Evolutionary conservation across 2,797 vertebrate species (phyloP), one percentile per base, ranked within the genome.

Genomic region (Labroides dimidiatus): DNA sequence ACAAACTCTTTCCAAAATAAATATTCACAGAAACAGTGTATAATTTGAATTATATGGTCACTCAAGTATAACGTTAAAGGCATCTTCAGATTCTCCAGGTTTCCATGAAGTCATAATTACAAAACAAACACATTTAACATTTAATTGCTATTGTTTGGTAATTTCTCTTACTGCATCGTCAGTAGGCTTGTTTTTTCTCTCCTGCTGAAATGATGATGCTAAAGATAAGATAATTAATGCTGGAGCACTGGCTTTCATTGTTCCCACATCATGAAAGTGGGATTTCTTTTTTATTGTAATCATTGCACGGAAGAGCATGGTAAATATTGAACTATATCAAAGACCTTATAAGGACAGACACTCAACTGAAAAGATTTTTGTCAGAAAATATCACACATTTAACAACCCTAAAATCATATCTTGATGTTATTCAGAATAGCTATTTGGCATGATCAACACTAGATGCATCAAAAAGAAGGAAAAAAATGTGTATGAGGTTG

Each of bases 391-490:
- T 24, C 30, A 15, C 16, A 24, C 6, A 27, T 44, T 15, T 21
- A 2, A 7, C 37, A 53, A 49, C n/a, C 14, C n/a, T 3, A 39
- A 14, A 14, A 4, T 42, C 3, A 11, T 59, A 42, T 59, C 13
- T 19, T 21, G 20, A 23, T 12, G 36, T 52, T 39, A n/a, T 7
- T 21, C 16, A 51, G 9, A 53, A 43, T 61, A 6, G 43, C 4
- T 61, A 3, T 78, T 72, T 36, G 14, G n/a, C 11, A 50, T 10
- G 2, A 58, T 56, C 50, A 37, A n/a, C 0, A 30, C 53, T 43
- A 42, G 44, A 43, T 23, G 14, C 41, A 47, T 51, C 20, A 30
- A 66, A 27, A 33, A 33, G 36, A 44, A 33, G 1, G 1, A 4
- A 33, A 33, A 33, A 33, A 9, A 33, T 6, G 1, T 33, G 30